A percentile compares a stretch with the other conserved stretches of the same genome.
Conservation (phyloP, 2,113 vertebrate species). For the Eulemur macaco region DNA sequence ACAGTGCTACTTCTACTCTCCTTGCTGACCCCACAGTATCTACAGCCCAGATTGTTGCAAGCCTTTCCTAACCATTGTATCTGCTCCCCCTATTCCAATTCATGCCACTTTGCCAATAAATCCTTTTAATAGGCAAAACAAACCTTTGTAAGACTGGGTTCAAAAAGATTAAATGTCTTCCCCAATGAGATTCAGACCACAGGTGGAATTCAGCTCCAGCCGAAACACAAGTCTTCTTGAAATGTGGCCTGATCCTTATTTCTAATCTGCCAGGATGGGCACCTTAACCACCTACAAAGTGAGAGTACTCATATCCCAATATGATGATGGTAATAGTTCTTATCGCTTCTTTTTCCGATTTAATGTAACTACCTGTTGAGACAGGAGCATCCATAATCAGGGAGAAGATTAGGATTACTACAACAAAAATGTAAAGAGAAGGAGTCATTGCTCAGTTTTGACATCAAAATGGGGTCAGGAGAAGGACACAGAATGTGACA, state of each 20-base stretch:
- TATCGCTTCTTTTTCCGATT: not conserved
- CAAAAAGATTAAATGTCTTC: not conserved
- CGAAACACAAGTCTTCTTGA: not conserved
- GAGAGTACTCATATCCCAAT: not conserved
- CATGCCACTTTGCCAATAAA: not conserved
- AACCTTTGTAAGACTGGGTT: not conserved
- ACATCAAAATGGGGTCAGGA: not conserved
- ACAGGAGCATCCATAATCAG: not conserved
- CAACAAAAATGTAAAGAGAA: not conserved
- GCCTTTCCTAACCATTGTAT: not conserved
- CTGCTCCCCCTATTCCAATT: not conserved
- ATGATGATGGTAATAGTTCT: not conserved
- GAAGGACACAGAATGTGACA: not conserved
- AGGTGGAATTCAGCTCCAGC: not conserved
- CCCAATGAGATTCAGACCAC: not conserved
- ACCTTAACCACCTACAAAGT: not conserved
- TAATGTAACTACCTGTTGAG: not conserved
- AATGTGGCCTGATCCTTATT: not conserved
- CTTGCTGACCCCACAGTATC: accelerated
- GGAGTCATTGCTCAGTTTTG: not conserved
- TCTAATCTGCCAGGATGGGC: not conserved
- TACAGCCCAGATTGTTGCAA: not conserved
- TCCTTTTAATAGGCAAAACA: not conserved
- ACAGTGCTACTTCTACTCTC: not conserved
- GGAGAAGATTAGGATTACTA: not conserved